phyloP scores from a whole-genome alignment of 2,113 vertebrate genomes.

The Cromileptes altivelis region DNA sequence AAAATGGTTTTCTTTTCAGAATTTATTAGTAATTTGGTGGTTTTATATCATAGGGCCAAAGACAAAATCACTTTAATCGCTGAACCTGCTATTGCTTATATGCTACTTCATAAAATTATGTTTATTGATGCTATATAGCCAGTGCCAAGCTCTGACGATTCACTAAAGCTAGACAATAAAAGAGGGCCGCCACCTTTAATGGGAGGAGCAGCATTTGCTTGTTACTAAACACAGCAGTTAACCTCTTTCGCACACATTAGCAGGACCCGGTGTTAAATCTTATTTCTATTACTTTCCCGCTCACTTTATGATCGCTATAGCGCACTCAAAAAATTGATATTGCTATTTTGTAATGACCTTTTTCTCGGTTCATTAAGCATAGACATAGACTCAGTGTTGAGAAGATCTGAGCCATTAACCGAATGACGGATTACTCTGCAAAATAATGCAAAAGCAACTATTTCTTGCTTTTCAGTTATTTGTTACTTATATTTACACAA shows the following conservation, averaged over 20 bases:
- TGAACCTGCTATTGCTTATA: slow-evolving; percentile 64
- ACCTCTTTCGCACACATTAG: slow-evolving; percentile 82
- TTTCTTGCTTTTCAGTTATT: slow-evolving; percentile 64
- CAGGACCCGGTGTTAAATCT: slow-evolving; percentile 78
- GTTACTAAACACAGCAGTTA: slow-evolving; percentile 84
- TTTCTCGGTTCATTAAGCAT: slow-evolving; percentile 82
- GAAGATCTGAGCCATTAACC: slow-evolving; percentile 63
- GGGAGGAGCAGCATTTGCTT: slow-evolving; percentile 75
- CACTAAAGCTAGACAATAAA: slow-evolving; percentile 79
- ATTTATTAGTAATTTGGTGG: slow-evolving; percentile 51
- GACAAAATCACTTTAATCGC: slow-evolving; percentile 63
- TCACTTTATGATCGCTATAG: slow-evolving; percentile 78
- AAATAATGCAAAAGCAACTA: slow-evolving; percentile 67
- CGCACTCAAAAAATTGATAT: slow-evolving; percentile 72
- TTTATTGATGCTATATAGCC: slow-evolving; percentile 76
- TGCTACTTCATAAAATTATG: slow-evolving; percentile 75
- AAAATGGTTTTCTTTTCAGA: slow-evolving; percentile 40
- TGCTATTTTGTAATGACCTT: slow-evolving; percentile 78
- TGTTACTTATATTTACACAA: slow-evolving; percentile 55
- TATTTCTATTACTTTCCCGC: slow-evolving; percentile 80
- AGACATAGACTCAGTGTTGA: slow-evolving; percentile 65
- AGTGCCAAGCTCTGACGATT: slow-evolving; percentile 74
- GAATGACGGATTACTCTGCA: slow-evolving; percentile 59
- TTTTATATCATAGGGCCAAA: slow-evolving; percentile 36
- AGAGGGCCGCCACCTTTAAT: slow-evolving; percentile 73